Percentiles rank a stretch among this genome's conserved stretches.
phyloP scores from a whole-genome alignment of 2,797 vertebrate species.

The Syndactyla subalaris region DNA sequence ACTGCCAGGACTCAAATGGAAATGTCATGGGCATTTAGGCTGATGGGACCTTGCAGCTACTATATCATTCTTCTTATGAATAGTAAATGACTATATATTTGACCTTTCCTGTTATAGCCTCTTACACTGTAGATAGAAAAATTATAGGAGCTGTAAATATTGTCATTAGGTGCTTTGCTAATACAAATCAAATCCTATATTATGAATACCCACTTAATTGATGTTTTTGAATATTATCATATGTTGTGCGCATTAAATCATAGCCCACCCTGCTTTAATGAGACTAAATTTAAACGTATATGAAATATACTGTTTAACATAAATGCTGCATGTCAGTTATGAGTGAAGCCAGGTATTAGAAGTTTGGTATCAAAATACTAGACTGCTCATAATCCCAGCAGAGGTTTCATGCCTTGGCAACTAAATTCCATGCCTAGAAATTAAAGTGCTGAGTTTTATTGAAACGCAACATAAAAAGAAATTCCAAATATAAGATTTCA shows the following conservation, averaged over 20 bases:
- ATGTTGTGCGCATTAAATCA: background rate
- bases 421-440: background rate
- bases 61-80: slow-evolving; percentile 15
- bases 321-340: background rate
- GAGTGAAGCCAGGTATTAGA: background rate
- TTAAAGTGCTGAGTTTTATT: background rate
- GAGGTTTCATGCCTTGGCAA: background rate
- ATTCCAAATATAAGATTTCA: background rate
- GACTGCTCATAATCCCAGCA: background rate
- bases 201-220: background rate
- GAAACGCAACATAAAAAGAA: background rate
- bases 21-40: slow-evolving; percentile 39
- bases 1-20: slow-evolving; percentile 24
- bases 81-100: slow-evolving; percentile 37
- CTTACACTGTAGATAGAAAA: slow-evolving; percentile 21
- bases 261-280: background rate
- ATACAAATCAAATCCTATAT: background rate
- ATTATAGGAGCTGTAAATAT: background rate
- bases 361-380: background rate
- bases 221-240: background rate
- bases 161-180: background rate
- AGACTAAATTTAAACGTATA: background rate
- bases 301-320: background rate
- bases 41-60: slow-evolving; percentile 39
- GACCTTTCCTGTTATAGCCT: slow-evolving; percentile 30